Base-by-base conservation (phyloP, 2,797 vertebrate species). In the Pelodytes ibericus region DNA sequence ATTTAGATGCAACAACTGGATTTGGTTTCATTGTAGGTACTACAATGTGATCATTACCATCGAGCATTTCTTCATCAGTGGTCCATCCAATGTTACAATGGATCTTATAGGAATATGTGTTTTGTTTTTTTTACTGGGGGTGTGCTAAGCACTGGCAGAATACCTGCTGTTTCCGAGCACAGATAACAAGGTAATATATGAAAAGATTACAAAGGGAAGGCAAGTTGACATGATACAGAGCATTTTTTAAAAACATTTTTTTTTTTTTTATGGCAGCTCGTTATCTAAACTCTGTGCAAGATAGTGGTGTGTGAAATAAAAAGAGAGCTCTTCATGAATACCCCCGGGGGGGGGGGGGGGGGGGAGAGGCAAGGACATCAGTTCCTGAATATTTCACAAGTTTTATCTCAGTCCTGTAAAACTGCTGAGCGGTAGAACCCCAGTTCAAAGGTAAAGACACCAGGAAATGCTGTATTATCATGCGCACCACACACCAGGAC, bases 251-350 rank as follows among this genome's bases (percentile, higher is more conserved):
- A n/a, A n/a, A n/a, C n/a, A n/a, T n/a, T 39, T 39, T 39, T 39
- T 39, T 39, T 39, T 39, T 39, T 39, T 39, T 39, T 39, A 8
- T 13, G 82, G 79, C 81, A 84, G 82, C 82, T 88, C 84, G 83
- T 87, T 87, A 88, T 88, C 89, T 88, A 87, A 90, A 87, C 82
- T 83, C 84, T 56, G 82, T 82, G 82, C 80, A 80, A 83, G 71
- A 80, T 72, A 81, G 82, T 41, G 29, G 62, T n/a, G 25, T 9
- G 11, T 30, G 5, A 57, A n/a, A n/a, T n/a, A n/a, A n/a, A n/a
- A 80, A 82, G 84, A 82, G 82, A 83, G 62, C 81, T 85, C 82
- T 84, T 88, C 85, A 83, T 75, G 78, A 66, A 78, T 89, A 89
- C 86, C 89, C 81, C 0, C 68, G n/a, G n/a, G n/a, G n/a, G n/a